phyloP scores from a whole-genome alignment of 2,113 vertebrate genomes.

The Boleophthalmus pectinirostris region DNA sequence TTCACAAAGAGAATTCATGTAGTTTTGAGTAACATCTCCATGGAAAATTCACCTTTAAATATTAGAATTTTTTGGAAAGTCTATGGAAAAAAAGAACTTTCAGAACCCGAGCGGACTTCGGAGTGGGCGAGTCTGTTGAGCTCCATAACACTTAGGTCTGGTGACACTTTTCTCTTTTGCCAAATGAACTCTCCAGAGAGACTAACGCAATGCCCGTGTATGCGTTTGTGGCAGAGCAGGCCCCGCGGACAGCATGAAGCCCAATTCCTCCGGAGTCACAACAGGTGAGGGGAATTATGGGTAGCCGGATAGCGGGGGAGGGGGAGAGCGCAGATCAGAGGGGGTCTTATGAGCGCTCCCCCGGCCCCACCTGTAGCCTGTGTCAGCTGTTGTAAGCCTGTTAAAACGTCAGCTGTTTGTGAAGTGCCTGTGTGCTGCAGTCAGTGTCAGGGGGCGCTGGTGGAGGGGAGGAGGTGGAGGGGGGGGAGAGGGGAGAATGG shows the following conservation, averaged over 20 bases:
- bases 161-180: too few relatives aligned
- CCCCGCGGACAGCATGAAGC: slow-evolving; percentile 46
- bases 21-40: too few relatives aligned
- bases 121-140: too few relatives aligned
- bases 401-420: slow-evolving; percentile 84
- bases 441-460: slow-evolving; percentile 44
- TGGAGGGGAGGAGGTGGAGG: slow-evolving; percentile 38
- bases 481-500: slow-evolving; percentile 4
- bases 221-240: slow-evolving; percentile 20
- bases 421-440: slow-evolving; percentile 53
- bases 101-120: too few relatives aligned
- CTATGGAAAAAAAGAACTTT: too few relatives aligned
- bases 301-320: slow-evolving; percentile 27
- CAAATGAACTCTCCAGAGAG: slow-evolving; percentile 27
- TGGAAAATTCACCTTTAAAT: too few relatives aligned
- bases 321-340: slow-evolving; percentile 28
- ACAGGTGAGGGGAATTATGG: slow-evolving; percentile 64
- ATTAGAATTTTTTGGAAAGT: too few relatives aligned
- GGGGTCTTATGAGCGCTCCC: slow-evolving; percentile 72
- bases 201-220: slow-evolving; percentile 34
- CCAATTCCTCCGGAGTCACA: slow-evolving; percentile 73
- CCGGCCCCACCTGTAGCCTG: slow-evolving; percentile 77
- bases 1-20: too few relatives aligned
- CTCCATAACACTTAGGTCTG: too few relatives aligned
- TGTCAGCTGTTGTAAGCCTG: slow-evolving; percentile 81